Base-by-base conservation (phyloP, 2,888 invertebrate genomes). In the Stenotaenia linearis region DNA sequence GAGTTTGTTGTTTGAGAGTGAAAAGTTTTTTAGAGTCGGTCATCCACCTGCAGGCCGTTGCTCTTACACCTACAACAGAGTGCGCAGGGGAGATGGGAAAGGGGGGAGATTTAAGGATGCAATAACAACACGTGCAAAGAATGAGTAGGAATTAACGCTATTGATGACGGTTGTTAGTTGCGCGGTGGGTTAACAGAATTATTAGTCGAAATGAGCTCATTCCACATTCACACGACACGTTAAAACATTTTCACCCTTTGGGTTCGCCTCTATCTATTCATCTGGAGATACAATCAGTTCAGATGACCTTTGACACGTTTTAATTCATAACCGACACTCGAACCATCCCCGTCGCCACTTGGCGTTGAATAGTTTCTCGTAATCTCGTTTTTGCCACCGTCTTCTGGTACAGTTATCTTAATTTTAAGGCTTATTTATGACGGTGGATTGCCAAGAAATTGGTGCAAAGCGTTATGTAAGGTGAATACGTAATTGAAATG, bases 1-100 rank as follows among this genome's bases (percentile, higher is more conserved):
- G 69, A 69, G 69, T 69, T 23, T 28, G 69, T 28, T 28, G 69
- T 69, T 69, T 69, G 28, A 69, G 69, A 69, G 28, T 69, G 69
- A 69, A 69, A 69, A 25, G 69, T 69, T 69, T 69, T 28, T 69
- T 69, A n/a, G 69, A 69, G 12, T 69, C 69, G 69, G 69, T 69
- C 69, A 69, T 69, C 69, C 69, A 69, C 69, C 69, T 69, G 69
- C 69, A 69, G 69, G 69, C 69, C 69, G 69, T 69, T 69, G 69
- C 69, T 69, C 69, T 69, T 28, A 25, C 69, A 25, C 15, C 69
- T 69, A 69, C 28, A 69, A 69, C 18, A 50, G 32, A 50, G 50
- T 50, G 50, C 50, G 15, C 50, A 18, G 25, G n/a, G 69, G 69
- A 69, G 69, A 0, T 25, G 69, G 25, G 28, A 23, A 28, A 50